Evolutionary conservation across 2,888 invertebrate species (phyloP).

Genomic region (Diloba caeruleocephala): DNA sequence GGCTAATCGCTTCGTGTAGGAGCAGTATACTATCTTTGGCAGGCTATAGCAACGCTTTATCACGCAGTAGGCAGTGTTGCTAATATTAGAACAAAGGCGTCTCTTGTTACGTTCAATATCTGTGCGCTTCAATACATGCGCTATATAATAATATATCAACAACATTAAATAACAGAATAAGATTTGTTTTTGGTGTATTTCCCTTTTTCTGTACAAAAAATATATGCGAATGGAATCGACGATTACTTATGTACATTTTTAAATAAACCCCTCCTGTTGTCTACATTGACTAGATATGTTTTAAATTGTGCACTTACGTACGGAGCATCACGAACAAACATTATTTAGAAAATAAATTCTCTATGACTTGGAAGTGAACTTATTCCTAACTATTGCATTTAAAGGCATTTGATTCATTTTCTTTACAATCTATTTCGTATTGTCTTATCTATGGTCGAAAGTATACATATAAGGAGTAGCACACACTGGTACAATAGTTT

Average conservation of each 20-base stretch:
- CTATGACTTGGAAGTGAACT: slow-evolving; percentile 76
- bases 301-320: slow-evolving; percentile 80
- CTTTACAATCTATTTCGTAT: slow-evolving; percentile 83
- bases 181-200: slow-evolving; percentile 65
- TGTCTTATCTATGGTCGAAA: slow-evolving; percentile 88
- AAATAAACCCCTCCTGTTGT: slow-evolving; percentile 77
- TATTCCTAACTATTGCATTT: slow-evolving; percentile 85
- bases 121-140: slow-evolving; percentile 30
- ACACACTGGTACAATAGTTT: slow-evolving; percentile 56
- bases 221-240: slow-evolving; percentile 83
- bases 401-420: slow-evolving; percentile 79
- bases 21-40: slow-evolving; percentile 43
- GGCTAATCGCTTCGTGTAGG: slow-evolving; percentile 37
- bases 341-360: slow-evolving; percentile 82
- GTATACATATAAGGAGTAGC: slow-evolving; percentile 60
- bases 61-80: slow-evolving; percentile 20
- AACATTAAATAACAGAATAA: slow-evolving; percentile 55
- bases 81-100: slow-evolving; percentile 39
- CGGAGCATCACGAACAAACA: slow-evolving; percentile 74
- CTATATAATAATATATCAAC: slow-evolving; percentile 54
- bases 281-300: slow-evolving; percentile 89
- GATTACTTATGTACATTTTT: slow-evolving; percentile 75
- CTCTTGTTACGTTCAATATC: slow-evolving; percentile 36
- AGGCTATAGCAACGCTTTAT: slow-evolving; percentile 23
- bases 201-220: slow-evolving; percentile 66